These are phyloP conservation scores for Dasysyrphus albostriatus DNA, from an alignment of 2,888 invertebrate species.

Conservation along the genomic window DNA sequence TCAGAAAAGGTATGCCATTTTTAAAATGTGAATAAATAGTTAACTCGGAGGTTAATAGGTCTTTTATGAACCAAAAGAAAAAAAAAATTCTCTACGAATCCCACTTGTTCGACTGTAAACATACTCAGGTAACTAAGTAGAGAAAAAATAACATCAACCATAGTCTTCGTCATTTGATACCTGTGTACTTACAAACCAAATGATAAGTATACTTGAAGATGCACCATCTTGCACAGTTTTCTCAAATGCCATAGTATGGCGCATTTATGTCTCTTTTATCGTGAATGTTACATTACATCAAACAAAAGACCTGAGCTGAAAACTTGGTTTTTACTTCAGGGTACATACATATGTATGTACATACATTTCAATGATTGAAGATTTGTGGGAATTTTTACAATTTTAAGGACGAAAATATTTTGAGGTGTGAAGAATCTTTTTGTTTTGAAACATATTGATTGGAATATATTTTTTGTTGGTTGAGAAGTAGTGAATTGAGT, in stretches of 20 bases:
- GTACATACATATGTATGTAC: no score
- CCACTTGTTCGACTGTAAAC: conserved; percentile 38
- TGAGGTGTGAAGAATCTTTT: conserved; percentile 56
- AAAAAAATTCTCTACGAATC: conserved; percentile 27
- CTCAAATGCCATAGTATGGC: conserved; percentile 56
- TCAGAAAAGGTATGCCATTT: conserved; percentile 36
- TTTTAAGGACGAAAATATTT: conserved; percentile 43
- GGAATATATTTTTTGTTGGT: background rate
- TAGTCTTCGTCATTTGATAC: background rate
- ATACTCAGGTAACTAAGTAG: conserved; percentile 1
- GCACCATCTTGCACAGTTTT: conserved; percentile 47
- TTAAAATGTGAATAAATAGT: conserved; percentile 54
- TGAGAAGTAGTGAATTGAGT: conserved; percentile 10
- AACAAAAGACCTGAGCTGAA: conserved; percentile 54
- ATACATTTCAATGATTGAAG: conserved; percentile 12
- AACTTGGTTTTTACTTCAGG: background rate
- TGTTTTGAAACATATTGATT: conserved; percentile 43
- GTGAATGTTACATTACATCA: conserved; percentile 51
- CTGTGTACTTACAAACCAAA: conserved; percentile 12
- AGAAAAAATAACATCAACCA: conserved; percentile 21
- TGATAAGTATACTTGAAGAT: conserved; percentile 29
- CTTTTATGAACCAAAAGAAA: background rate
- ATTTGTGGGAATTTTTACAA: conserved; percentile 63
- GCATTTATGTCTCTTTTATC: conserved; percentile 13
- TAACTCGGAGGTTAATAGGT: conserved; percentile 33